Evolutionary conservation across 2,888 invertebrate species (phyloP), one percentile per base, ranked within the genome.

Genomic region (Thecophora atra): DNA sequence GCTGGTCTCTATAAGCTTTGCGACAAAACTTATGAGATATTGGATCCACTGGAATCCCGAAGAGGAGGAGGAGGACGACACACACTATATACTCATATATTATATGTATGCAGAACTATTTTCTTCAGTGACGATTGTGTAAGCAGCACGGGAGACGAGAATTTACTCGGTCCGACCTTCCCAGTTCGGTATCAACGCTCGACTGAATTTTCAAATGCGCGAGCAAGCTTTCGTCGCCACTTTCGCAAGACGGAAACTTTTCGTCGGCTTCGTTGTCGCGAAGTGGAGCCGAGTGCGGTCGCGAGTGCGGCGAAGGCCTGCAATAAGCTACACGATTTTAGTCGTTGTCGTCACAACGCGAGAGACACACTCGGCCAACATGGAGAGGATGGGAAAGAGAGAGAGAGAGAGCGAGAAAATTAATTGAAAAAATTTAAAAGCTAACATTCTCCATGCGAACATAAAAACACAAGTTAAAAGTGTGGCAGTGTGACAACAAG

Each of bases 131-230:
- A 70, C 80, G 83, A 80, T 82, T 82, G 82, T 82, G 79, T 82
- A 83, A 82, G 83, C 80, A 79, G 77, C 81, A 78, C 82, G 77
- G 79, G 77, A 80, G 80, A 82, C 81, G 81, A 81, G 77, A 79
- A 78, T 76, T 78, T 80, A 80, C 79, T 80, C 79, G 79, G 80
- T 82, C 84, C 83, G 85, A 85, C 85, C 84, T 86, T 85, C 81
- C 83, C 80, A 82, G 81, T 82, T 82, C 85, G 83, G 83, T 82
- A 83, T 84, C 86, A 82, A 84, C 83, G 84, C 85, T 86, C 86
- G 84, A 86, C 86, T 86, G 83, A 86, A 78, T 82, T 84, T 80
- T 82, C 77, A 81, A 60, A 81, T 80, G 78, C 78, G 80, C 79
- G 82, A 83, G 82, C 82, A 81, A 69, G 69, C 69, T 69, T 69